phyloP scores from a whole-genome alignment of 2,888 invertebrate genomes.

The Dermolepida albohirtum region DNA sequence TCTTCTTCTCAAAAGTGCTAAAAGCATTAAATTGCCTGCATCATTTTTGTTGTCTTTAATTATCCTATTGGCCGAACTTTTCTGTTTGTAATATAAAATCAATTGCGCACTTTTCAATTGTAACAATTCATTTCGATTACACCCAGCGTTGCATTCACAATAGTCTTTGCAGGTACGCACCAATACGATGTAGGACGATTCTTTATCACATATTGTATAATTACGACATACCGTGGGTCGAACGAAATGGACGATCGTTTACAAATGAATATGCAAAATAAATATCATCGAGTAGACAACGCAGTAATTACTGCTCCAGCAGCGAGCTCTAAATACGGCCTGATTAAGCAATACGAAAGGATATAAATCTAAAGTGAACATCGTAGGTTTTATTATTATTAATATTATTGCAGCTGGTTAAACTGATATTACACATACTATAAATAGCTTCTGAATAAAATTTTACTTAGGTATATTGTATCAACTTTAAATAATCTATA shows the following conservation, averaged over 20 bases:
- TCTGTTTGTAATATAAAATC: no score
- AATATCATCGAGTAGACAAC: slow-evolving; percentile 28
- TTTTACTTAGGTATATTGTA: slow-evolving; percentile 16
- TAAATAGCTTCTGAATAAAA: slow-evolving; percentile 32
- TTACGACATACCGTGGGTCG: slow-evolving; percentile 28
- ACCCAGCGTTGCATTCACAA: no score
- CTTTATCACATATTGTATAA: slow-evolving; percentile 20
- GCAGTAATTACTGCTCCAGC: slow-evolving; percentile 25
- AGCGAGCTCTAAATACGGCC: slow-evolving; percentile 33
- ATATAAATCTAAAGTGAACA: slow-evolving; percentile 32
- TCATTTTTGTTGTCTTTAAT: no score
- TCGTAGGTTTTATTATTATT: slow-evolving; percentile 33
- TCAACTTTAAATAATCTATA: slow-evolving; percentile 25
- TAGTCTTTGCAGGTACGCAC: no score
- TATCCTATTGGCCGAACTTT: no score
- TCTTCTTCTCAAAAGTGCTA: no score
- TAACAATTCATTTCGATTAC: no score
- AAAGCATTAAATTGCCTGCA: no score
- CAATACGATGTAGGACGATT: slow-evolving; percentile 18
- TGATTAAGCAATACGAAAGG: slow-evolving; percentile 31
- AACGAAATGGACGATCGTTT: slow-evolving; percentile 18
- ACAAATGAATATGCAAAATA: slow-evolving; percentile 36
- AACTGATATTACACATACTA: slow-evolving; percentile 5
- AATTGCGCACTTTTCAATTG: no score
- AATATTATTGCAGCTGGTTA: slow-evolving; percentile 19